A percentile compares a stretch with the other conserved stretches of the same genome.
These are phyloP conservation scores for Nanorana parkeri DNA, from an alignment of 2,113 vertebrate species.

Conservation along the genomic window DNA sequence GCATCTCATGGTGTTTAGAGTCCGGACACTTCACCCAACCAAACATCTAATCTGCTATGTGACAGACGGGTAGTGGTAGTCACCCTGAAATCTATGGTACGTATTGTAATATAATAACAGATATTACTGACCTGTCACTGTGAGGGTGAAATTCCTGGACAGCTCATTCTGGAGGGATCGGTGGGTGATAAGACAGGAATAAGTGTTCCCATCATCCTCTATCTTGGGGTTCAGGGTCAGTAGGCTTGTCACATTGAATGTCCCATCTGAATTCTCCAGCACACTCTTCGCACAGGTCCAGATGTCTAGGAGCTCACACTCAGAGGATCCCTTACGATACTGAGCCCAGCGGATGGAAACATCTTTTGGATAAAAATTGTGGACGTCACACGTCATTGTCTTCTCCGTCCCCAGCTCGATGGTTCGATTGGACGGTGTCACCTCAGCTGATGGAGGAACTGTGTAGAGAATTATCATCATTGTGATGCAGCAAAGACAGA, in stretches of 20 bases:
- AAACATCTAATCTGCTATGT: too few species aligned
- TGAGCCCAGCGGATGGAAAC: constrained; percentile 2
- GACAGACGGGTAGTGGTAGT: too few species aligned
- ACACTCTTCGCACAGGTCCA: background rate
- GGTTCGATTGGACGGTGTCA: background rate
- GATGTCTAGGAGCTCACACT: background rate
- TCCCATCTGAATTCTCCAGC: constrained; percentile 50
- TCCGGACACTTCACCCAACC: too few species aligned
- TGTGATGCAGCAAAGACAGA: background rate
- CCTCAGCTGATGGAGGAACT: constrained; percentile 39
- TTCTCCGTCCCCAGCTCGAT: background rate
- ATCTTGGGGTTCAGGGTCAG: constrained; percentile 43
- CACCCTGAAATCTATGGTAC: too few species aligned
- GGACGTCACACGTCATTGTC: constrained; percentile 23
- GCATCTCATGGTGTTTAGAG: too few species aligned
- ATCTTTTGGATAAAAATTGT: constrained; percentile 57
- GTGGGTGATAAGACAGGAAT: constrained; percentile 57
- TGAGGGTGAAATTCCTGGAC: background rate
- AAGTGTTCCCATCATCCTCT: constrained; percentile 31
- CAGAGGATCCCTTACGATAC: background rate
- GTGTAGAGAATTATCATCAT: background rate
- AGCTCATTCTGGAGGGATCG: background rate
- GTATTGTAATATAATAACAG: background rate
- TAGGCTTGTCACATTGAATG: constrained; percentile 55
- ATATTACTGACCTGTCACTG: constrained; percentile 47